These are phyloP conservation scores for Eulemur mongoz DNA, from an alignment of 2,797 vertebrate genomes.

Conservation along the genomic window DNA sequence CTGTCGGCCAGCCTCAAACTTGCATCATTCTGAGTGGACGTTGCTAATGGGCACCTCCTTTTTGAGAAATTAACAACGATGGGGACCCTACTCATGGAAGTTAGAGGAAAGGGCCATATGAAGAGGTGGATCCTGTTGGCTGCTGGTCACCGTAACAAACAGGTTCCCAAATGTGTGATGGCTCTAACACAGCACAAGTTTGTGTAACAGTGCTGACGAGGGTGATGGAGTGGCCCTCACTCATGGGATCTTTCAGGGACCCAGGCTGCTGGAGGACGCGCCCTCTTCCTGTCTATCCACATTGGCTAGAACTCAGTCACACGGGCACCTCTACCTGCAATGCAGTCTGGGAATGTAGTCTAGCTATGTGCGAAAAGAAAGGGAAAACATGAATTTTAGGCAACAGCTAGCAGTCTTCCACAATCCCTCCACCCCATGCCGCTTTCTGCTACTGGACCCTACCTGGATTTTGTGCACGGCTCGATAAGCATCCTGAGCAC, in stretches of 20 bases:
- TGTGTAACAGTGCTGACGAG: background rate
- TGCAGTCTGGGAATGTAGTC: background rate
- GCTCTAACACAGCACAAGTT: background rate
- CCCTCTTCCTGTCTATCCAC: background rate
- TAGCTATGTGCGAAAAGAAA: background rate
- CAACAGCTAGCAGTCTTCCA: background rate
- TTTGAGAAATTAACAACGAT: background rate
- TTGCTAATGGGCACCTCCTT: background rate
- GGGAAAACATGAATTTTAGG: background rate
- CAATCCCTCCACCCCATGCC: accelerated
- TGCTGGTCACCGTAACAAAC: background rate
- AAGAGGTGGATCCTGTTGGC: background rate
- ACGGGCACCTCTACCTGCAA: background rate
- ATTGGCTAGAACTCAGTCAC: background rate
- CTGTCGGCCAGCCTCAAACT: background rate
- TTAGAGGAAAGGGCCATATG: background rate
- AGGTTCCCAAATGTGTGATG: background rate
- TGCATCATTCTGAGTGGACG: background rate
- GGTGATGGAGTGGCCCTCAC: background rate
- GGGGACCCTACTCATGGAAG: background rate
- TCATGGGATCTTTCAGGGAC: background rate
- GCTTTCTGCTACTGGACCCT: background rate
- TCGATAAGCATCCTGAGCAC: background rate
- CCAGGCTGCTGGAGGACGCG: background rate
- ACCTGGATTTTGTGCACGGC: background rate